Percentiles rank a stretch among this genome's conserved stretches.
Conservation (phyloP, 1,140 invertebrate genomes). For the Drosophila repletoides region DNA sequence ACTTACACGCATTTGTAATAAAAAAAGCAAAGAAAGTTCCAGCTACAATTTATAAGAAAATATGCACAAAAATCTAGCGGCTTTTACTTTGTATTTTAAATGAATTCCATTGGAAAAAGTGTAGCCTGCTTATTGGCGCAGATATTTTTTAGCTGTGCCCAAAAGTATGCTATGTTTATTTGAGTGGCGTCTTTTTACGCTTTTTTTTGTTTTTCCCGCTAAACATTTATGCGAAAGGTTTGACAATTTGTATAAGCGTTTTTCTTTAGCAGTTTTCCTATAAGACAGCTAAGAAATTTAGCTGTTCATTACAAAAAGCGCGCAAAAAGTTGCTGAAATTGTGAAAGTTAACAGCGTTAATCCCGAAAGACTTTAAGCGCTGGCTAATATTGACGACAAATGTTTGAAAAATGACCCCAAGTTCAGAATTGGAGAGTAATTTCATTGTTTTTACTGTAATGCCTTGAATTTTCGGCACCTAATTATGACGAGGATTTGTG, state of each 20-base stretch:
- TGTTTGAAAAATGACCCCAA: slow-evolving; percentile 27
- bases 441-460: slow-evolving; percentile 47
- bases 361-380: slow-evolving; percentile 37
- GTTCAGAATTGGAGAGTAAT: neutral
- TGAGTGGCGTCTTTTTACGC: no score
- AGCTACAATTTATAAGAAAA: slow-evolving; percentile 5
- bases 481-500: slow-evolving; percentile 73
- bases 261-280: no score
- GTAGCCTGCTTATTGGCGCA: no score
- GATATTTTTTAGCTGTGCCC: no score
- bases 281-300: neutral
- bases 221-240: no score
- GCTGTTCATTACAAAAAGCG: slow-evolving; percentile 18
- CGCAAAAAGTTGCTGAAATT: slow-evolving; percentile 51
- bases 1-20: neutral
- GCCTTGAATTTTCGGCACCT: slow-evolving; percentile 58
- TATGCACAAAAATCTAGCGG: no score
- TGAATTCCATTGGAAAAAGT: no score
- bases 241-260: no score
- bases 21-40: slow-evolving; percentile 1
- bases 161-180: no score
- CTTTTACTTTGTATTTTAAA: no score
- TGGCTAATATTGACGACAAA: slow-evolving; percentile 29
- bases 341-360: slow-evolving; percentile 53
- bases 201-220: no score